Evolutionary conservation across 2,888 invertebrate species (phyloP).

Genomic region (Thereva nobilitata): DNA sequence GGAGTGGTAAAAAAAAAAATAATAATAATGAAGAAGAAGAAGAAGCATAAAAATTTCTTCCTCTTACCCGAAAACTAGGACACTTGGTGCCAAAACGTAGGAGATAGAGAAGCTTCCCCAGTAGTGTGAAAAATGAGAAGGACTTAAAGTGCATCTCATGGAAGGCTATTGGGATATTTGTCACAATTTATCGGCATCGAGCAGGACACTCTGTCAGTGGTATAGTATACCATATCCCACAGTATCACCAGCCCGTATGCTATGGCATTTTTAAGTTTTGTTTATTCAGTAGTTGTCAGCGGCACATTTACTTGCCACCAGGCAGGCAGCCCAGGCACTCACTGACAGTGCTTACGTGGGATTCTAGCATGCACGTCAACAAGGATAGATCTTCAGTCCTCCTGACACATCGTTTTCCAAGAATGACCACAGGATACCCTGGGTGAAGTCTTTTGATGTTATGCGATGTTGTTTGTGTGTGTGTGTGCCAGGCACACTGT

Average conservation of each 20-base stretch:
- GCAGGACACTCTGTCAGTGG: too few relatives aligned
- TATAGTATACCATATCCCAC: background rate
- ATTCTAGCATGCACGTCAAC: too few relatives aligned
- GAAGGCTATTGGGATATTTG: conserved; percentile 9
- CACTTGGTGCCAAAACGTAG: conserved; percentile 11
- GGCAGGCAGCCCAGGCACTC: too few relatives aligned
- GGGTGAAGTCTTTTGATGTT: too few relatives aligned
- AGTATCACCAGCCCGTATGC: background rate
- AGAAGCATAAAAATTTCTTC: background rate
- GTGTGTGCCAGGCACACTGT: too few relatives aligned
- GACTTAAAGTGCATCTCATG: conserved; percentile 1
- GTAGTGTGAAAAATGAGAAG: background rate
- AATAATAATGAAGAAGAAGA: background rate
- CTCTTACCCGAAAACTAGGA: conserved; percentile 20
- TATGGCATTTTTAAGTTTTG: background rate
- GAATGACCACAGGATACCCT: too few relatives aligned
- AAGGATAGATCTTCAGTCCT: too few relatives aligned
- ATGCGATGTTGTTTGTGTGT: too few relatives aligned
- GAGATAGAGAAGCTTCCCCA: background rate
- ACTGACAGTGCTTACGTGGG: too few relatives aligned
- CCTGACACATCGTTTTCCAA: too few relatives aligned
- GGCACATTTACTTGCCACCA: too few relatives aligned
- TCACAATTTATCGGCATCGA: background rate
- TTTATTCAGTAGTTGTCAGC: background rate
- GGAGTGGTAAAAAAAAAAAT: conserved; percentile 14